Evolutionary conservation across 2,888 invertebrate species (phyloP), one percentile per base, ranked within the genome.

Genomic region (Aelia acuminata): DNA sequence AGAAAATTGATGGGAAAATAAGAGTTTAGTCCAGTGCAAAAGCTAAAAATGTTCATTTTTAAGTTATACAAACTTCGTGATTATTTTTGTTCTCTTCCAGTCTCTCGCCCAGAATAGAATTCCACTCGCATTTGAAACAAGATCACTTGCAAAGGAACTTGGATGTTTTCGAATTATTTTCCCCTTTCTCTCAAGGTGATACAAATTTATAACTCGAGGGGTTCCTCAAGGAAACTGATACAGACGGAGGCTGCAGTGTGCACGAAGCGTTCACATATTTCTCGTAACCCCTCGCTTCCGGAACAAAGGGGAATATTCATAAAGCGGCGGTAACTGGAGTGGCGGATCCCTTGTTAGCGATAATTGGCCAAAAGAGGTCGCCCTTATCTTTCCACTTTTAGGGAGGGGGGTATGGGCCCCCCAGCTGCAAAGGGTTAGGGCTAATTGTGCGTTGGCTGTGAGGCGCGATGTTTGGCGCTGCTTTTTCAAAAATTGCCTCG

Each of bases 281-380:
- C 35, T 39, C 75, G 22, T 35, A 43, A 18, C 11, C 43, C 43
- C 80, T n/a, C 13, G 1, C n/a, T 80, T 15, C n/a, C 3, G 35
- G 80, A 80, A 80, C 80, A 80, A 80, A 80, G 80, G 80, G 80
- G 80, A 80, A 80, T 80, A 80, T 80, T 80, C 80, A 80, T 80
- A 80, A 80, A 80, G 80, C 80, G 80, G 80, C n/a, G 43, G 80
- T 80, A 80, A 80, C 80, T 80, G 80, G 80, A 80, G 80, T 80
- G 80, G 43, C 80, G 39, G 43, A 39, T 80, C 80, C 80, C 80
- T 80, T 80, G 80, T 80, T 80, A 80, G 80, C 43, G 80, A 80
- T 80, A 80, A 80, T 80, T 80, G 80, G 80, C 80, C 80, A 80
- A 80, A 80, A 80, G 80, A 80, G 80, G 43, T 80, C 80, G 80